phyloP scores from a whole-genome alignment of 2,888 invertebrate species.

The Andrena trimmerana region DNA sequence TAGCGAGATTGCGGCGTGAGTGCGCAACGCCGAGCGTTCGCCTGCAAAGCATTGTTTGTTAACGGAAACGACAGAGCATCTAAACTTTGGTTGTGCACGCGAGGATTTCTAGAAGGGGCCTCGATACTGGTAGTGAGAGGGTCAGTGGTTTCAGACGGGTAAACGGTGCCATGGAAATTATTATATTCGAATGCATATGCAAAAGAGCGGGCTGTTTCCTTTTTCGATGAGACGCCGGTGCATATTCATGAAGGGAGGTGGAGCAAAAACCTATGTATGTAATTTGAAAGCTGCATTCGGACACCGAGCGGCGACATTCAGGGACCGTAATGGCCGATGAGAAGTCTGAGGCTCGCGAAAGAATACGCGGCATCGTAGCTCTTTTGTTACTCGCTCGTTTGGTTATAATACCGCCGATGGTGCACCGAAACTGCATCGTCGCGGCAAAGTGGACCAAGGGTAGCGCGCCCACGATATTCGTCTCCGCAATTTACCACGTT shows the following conservation, averaged over 20 bases:
- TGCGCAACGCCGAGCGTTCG: background rate
- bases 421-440: background rate
- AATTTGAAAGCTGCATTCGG: conserved; percentile 41
- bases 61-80: conserved; percentile 1
- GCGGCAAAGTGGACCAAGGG: background rate
- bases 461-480: conserved; percentile 21
- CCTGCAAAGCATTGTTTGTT: conserved; percentile 37
- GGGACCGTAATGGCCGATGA: conserved; percentile 35
- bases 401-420: background rate
- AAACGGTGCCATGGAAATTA: conserved; percentile 24
- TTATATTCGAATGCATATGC: conserved; percentile 59
- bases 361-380: background rate
- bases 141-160: background rate
- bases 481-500: conserved; percentile 2
- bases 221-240: conserved; percentile 43
- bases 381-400: background rate
- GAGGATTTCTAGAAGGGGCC: background rate
- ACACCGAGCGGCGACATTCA: conserved; percentile 17
- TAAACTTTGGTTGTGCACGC: background rate
- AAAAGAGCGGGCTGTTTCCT: conserved; percentile 40
- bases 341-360: conserved; percentile 9
- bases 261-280: conserved; percentile 47
- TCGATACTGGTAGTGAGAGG: conserved; percentile 6
- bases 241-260: conserved; percentile 52
- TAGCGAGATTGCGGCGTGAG: conserved; percentile 53